phyloP scores from a whole-genome alignment of 2,797 vertebrate species.

The Chlorospingus semifuscus region DNA sequence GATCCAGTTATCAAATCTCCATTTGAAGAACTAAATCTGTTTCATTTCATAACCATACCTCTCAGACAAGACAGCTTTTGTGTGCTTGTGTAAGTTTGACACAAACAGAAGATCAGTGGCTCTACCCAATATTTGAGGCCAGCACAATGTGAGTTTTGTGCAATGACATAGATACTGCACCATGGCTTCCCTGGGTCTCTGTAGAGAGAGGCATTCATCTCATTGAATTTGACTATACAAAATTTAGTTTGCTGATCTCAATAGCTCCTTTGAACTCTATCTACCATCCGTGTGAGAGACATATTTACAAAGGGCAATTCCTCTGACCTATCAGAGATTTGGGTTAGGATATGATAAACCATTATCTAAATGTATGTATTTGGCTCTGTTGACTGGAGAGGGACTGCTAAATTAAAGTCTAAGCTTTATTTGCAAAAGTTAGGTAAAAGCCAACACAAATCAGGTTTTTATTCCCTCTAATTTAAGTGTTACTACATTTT shows the following conservation, averaged over 20 bases:
- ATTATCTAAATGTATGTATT: not conserved
- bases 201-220: not conserved
- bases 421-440: not conserved
- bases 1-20: not conserved
- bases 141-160: not conserved
- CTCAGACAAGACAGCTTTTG: not conserved
- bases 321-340: not conserved
- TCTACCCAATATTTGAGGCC: not conserved
- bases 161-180: not conserved
- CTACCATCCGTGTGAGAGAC: not conserved
- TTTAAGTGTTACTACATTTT: not conserved
- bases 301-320: not conserved
- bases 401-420: not conserved
- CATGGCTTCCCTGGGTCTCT: not conserved
- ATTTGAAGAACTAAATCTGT: not conserved
- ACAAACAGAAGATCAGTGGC: not conserved
- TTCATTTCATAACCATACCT: not conserved
- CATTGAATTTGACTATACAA: not conserved
- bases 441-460: not conserved
- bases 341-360: not conserved
- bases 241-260: not conserved
- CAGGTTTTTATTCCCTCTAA: not conserved
- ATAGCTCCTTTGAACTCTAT: not conserved
- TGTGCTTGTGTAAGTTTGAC: not conserved
- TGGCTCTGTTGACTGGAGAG: not conserved